A percentile compares a stretch with the other conserved stretches of the same genome.
Conservation (phyloP, 2,113 vertebrate genomes). For the Labeo catla region DNA sequence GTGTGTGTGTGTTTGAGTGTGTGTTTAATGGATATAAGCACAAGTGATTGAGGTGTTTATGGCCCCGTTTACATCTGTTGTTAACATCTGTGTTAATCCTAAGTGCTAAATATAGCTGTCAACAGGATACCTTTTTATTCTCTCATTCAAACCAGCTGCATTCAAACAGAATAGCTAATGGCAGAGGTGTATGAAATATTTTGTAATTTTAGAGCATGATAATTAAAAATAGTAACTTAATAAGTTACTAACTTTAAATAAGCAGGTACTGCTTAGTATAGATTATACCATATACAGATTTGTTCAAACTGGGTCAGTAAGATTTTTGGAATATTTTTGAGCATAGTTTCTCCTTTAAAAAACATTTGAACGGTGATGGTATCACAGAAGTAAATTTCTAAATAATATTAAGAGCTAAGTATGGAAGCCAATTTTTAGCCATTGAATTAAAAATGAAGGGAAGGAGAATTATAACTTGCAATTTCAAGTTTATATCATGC, state of each 20-base stretch:
- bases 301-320: background rate
- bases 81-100: background rate
- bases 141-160: background rate
- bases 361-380: background rate
- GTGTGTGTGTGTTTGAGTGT: conserved; percentile 44
- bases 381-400: background rate
- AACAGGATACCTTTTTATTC: background rate
- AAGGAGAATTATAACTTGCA: too few relatives aligned
- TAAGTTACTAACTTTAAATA: background rate
- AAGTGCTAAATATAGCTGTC: background rate
- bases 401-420: background rate
- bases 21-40: conserved; percentile 31
- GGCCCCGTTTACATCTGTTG: background rate
- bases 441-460: too few relatives aligned
- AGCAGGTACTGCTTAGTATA: background rate
- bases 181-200: background rate
- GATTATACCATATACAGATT: background rate
- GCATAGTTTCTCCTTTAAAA: background rate
- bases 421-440: too few relatives aligned
- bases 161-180: background rate
- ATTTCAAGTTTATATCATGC: too few relatives aligned
- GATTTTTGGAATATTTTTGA: background rate
- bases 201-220: background rate
- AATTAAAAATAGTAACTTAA: background rate
- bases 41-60: background rate